Conservation (phyloP, 1,140 invertebrate genomes). For the Sarcophaga peregrina region DNA sequence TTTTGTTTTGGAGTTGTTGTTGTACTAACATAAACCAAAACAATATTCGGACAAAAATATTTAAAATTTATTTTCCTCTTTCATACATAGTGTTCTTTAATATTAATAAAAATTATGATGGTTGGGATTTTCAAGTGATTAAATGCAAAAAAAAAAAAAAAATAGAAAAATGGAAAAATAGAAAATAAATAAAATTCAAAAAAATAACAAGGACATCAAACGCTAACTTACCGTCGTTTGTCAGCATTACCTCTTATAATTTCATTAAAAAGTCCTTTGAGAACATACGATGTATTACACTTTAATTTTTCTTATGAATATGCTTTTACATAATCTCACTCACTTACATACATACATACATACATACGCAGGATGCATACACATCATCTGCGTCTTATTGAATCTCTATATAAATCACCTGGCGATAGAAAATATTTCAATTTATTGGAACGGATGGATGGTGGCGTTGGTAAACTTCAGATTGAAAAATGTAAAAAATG, state of each 20-base stretch:
- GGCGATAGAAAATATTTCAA: too few species aligned
- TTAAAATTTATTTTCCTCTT: too few species aligned
- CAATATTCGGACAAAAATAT: not conserved
- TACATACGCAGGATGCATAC: too few species aligned
- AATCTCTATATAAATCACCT: too few species aligned
- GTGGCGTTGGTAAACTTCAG: too few species aligned
- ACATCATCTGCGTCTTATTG: too few species aligned
- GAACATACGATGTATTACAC: slow-evolving; percentile 57
- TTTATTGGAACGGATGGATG: too few species aligned
- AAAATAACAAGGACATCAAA: not conserved
- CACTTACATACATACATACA: too few species aligned
- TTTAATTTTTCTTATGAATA: slow-evolving; percentile 50
- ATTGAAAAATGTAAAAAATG: too few species aligned
- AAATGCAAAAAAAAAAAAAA: not conserved
- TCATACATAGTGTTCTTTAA: too few species aligned
- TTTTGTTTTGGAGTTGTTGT: not conserved
- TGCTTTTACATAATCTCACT: too few species aligned
- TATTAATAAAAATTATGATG: not conserved
- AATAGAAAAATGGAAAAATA: not conserved
- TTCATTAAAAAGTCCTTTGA: slow-evolving; percentile 44
- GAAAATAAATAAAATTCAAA: not conserved
- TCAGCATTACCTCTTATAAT: not conserved
- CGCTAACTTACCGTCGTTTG: not conserved
- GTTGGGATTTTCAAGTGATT: slow-evolving; percentile 46
- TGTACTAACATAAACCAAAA: not conserved